Percentiles rank a stretch among this genome's conserved stretches.
Evolutionary conservation across 2,888 invertebrate genomes (phyloP).

Genomic region (Perizoma affinitatum): DNA sequence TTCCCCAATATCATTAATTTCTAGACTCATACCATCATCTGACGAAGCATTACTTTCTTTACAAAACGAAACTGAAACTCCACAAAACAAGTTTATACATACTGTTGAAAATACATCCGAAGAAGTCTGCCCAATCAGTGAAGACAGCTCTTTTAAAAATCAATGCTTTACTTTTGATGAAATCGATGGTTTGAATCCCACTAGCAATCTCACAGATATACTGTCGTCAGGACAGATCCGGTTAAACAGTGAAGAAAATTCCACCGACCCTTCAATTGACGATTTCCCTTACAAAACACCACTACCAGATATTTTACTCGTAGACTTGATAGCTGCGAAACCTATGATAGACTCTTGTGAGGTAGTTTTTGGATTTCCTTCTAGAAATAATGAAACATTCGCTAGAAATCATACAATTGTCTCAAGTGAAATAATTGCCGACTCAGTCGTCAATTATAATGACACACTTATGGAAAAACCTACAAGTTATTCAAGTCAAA

Average conservation of each 20-base stretch:
- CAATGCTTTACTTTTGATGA: slow-evolving; percentile 9
- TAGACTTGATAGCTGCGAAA: slow-evolving; percentile 4
- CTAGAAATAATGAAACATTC: neutral
- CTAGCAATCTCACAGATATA: slow-evolving; percentile 7
- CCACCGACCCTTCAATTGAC: neutral
- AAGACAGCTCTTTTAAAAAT: slow-evolving; percentile 3
- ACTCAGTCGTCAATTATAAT: too few species aligned
- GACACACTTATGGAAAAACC: neutral
- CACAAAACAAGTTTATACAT: neutral
- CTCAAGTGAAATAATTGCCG: too few species aligned
- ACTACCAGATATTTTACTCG: neutral
- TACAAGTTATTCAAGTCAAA: neutral
- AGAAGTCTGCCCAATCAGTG: slow-evolving; percentile 10
- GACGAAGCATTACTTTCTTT: neutral
- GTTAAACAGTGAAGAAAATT: neutral
- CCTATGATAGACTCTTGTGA: neutral
- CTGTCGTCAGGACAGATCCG: too few species aligned
- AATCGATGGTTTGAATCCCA: slow-evolving; percentile 1
- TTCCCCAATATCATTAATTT: slow-evolving; percentile 5
- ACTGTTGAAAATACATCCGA: neutral
- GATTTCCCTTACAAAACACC: neutral
- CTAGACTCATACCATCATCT: neutral
- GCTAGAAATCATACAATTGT: too few species aligned
- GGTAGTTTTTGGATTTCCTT: neutral
- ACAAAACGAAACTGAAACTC: slow-evolving; percentile 8